Evolutionary conservation across 1,140 invertebrate genomes (phyloP).

Genomic region (Myzus persicae): DNA sequence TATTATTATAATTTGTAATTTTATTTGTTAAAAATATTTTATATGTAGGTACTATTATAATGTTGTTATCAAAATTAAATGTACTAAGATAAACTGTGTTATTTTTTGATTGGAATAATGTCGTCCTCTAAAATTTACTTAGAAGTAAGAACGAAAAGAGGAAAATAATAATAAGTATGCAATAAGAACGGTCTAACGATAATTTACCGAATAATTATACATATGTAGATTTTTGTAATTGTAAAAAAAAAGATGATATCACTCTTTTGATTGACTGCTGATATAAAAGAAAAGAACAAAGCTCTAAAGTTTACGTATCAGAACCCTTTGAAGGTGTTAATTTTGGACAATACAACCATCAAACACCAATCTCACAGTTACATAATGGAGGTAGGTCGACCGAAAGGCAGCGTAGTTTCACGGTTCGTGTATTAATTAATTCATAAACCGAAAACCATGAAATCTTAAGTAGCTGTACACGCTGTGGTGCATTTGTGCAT

Average conservation of each 20-base stretch:
- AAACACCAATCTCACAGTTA: not conserved
- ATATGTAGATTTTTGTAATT: not conserved
- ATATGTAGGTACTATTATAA: not conserved
- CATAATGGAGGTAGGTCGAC: not conserved
- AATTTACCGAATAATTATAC: not conserved
- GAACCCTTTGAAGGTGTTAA: not conserved
- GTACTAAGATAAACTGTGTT: not conserved
- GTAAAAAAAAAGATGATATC: not conserved
- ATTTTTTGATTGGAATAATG: not conserved
- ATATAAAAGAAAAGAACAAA: not conserved
- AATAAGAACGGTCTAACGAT: not conserved
- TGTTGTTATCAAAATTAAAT: not conserved
- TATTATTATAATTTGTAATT: not conserved
- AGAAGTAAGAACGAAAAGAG: not conserved
- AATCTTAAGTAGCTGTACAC: not conserved
- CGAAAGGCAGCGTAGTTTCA: not conserved
- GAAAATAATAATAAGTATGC: too few relatives aligned
- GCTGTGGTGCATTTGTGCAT: not conserved
- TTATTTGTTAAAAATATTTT: not conserved
- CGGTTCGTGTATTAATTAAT: constrained; percentile 9
- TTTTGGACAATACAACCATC: not conserved
- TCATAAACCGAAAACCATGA: not conserved
- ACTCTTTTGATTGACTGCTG: not conserved
- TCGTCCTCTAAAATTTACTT: not conserved
- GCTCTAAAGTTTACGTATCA: not conserved